Evolutionary conservation across 2,113 vertebrate genomes (phyloP), one percentile per base, ranked within the genome.

Genomic region (Siniperca chuatsi): DNA sequence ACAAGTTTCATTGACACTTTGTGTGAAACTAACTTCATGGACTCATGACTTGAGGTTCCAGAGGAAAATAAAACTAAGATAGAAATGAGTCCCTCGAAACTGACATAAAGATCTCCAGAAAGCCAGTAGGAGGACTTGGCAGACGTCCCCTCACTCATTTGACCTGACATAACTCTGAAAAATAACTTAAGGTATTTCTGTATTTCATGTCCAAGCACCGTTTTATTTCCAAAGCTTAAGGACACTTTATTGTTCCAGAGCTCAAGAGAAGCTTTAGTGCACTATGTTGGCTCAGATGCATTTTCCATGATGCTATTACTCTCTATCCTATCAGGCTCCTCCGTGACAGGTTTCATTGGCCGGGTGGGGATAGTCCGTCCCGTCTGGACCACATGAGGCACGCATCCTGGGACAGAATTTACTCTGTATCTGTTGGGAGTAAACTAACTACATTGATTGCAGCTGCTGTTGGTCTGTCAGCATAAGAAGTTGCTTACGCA

Each of bases 221-320:
- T 83, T 90, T 89, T 86, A 70, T 81, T 83, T 84, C 78, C 69
- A 86, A 61, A 78, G 66, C 50, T 78, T 80, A 78, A 68, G 44
- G 78, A 81, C 66, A 33, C 80, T 85, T 87, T 74, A 87, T 86
- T 89, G 69, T 90, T 88, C 64, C 73, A 77, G 37, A 71, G 65
- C 81, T 90, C n/a, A 57, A 46, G 77, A 44, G 82, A 75, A 84
- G 80, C 54, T 87, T 87, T 44, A 79, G 69, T 79, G 76, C 58
- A 35, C 79, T 75, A 7, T 75, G 50, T 61, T 82, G 82, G 78
- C 77, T 88, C 78, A 25, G 23, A 67, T 37, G 70, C 0, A 18
- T 73, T 90, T 91, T 91, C 88, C 88, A 86, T 84, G 78, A 93
- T 73, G 78, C 64, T 64, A n/a, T 76, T 60, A 58, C 40, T 20